Conservation (phyloP, 2,113 vertebrate genomes). For the Callaeas wilsoni region DNA sequence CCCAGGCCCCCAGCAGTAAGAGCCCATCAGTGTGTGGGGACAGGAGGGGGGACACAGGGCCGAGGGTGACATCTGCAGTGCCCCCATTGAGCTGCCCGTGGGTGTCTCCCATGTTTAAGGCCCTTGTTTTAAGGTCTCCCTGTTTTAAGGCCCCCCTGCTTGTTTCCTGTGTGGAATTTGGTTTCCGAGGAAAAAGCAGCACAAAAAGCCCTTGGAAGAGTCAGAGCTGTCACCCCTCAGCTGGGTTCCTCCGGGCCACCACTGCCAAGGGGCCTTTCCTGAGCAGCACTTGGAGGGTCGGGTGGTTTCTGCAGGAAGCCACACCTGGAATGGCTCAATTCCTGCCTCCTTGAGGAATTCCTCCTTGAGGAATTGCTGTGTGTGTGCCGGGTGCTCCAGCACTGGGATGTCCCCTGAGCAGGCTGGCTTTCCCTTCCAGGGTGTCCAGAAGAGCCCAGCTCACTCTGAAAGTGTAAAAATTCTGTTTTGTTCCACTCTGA, state of each 20-base stretch:
- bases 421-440: neutral
- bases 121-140: no score
- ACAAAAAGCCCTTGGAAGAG: neutral
- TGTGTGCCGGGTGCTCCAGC: neutral
- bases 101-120: fast-evolving
- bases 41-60: neutral
- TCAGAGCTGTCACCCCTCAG: neutral
- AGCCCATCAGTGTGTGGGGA: neutral
- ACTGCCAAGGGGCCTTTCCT: neutral
- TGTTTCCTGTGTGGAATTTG: neutral
- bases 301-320: neutral
- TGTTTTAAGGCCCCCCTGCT: no score
- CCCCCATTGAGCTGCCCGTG: fast-evolving
- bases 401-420: neutral
- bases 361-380: no score
- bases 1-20: constrained; percentile 87
- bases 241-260: neutral
- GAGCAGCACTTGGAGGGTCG: neutral
- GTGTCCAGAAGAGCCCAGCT: neutral
- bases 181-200: neutral
- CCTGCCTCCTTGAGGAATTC: neutral
- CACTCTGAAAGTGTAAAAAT: neutral
- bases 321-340: neutral
- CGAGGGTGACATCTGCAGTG: fast-evolving
- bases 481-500: neutral